Evolutionary conservation across 2,797 vertebrate species (phyloP).

Genomic region (Lindbergichthys nudifrons): DNA sequence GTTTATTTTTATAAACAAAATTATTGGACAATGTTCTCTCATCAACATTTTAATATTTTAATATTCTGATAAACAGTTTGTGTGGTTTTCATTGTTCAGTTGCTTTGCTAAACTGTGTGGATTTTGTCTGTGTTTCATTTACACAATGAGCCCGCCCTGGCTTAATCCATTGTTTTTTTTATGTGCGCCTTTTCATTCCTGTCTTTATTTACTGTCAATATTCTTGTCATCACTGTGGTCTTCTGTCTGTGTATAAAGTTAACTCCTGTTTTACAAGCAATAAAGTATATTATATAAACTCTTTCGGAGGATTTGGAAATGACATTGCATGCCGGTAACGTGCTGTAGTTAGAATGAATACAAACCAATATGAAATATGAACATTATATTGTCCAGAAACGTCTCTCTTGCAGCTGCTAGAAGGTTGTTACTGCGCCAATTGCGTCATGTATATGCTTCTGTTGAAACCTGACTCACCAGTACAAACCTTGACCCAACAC

Average conservation of each 20-base stretch:
- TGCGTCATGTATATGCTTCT: constrained; percentile 29
- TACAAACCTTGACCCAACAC: constrained; percentile 28
- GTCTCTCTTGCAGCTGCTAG: not conserved
- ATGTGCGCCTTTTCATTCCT: constrained; percentile 73
- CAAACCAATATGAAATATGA: constrained; percentile 7
- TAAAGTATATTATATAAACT: constrained; percentile 85
- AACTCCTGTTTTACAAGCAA: constrained; percentile 88
- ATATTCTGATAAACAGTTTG: constrained; percentile 65
- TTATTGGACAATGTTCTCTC: constrained; percentile 68
- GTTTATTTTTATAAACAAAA: constrained; percentile 89
- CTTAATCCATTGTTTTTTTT: constrained; percentile 74
- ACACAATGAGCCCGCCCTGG: constrained; percentile 61
- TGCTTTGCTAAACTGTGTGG: constrained; percentile 75
- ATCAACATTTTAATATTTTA: constrained; percentile 71
- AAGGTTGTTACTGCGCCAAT: constrained; percentile 14
- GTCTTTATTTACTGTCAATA: constrained; percentile 83
- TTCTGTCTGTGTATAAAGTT: constrained; percentile 85
- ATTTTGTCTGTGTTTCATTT: constrained; percentile 78
- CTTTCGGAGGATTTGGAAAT: constrained; percentile 71
- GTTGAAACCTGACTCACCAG: constrained; percentile 29
- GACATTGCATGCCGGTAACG: constrained; percentile 61
- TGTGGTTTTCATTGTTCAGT: constrained; percentile 78
- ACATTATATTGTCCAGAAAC: constrained; percentile 9
- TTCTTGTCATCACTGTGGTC: constrained; percentile 85
- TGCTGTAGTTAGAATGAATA: constrained; percentile 19